Evolutionary conservation across 64 coral and sea anemone genomes (phyloP).

Genomic region (Porites lutea): DNA sequence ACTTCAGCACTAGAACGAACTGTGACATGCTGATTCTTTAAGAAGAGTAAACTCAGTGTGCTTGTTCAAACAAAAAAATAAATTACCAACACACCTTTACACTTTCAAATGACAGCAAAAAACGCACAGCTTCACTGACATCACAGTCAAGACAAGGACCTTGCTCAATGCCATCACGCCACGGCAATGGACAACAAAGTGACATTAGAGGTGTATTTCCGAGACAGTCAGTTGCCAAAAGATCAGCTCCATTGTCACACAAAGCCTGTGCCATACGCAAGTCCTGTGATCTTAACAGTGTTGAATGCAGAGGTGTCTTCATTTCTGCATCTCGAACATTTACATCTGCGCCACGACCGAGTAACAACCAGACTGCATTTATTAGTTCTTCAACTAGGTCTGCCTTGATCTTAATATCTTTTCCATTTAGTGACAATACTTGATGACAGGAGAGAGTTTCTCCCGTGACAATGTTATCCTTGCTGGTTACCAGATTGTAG

Average conservation of each 20-base stretch:
- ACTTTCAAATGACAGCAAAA: conserved; percentile 79
- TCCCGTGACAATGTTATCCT: conserved; percentile 13
- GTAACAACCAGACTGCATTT: conserved; percentile 71
- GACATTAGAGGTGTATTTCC: conserved; percentile 94
- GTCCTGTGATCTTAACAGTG: conserved; percentile 74
- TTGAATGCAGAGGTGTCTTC: conserved; percentile 86
- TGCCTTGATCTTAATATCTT: conserved; percentile 22
- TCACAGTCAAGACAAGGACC: conserved; percentile 70
- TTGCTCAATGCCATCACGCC: conserved; percentile 72
- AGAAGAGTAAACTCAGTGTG: background rate
- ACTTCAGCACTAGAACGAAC: too few species aligned
- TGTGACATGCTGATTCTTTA: too few species aligned
- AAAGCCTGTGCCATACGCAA: conserved; percentile 80
- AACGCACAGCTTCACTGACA: conserved; percentile 65
- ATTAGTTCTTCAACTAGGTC: conserved; percentile 83
- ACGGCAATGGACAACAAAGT: conserved; percentile 82
- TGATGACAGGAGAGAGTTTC: conserved; percentile 36
- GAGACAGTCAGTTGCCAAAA: conserved; percentile 79
- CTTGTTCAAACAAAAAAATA: background rate
- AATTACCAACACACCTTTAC: conserved; percentile 57
- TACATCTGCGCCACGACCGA: conserved; percentile 84
- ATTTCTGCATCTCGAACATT: conserved; percentile 80
- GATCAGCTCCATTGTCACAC: conserved; percentile 87
- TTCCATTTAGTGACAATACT: conserved; percentile 54
- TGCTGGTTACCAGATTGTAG: conserved; percentile 80